Percentiles rank a stretch among this genome's conserved stretches.
Evolutionary conservation across 2,113 vertebrate species (phyloP).

Genomic region (Vanacampus margaritifer): DNA sequence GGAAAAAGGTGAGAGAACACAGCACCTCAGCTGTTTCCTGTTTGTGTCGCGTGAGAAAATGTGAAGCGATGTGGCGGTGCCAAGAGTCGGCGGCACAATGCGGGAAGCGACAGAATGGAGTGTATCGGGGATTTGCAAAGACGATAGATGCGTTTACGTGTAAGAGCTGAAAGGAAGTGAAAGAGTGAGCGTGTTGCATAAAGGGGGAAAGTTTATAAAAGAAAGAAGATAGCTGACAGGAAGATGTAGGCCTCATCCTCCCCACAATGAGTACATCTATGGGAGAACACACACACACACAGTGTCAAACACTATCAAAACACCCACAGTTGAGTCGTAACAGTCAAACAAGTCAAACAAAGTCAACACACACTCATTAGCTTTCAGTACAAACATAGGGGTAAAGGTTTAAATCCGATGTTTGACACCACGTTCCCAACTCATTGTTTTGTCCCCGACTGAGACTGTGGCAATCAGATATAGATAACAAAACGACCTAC

Average conservation of each 20-base stretch:
- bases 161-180: constrained; percentile 2
- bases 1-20: constrained; percentile 33
- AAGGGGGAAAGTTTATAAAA: constrained; percentile 6
- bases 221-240: constrained; percentile 58
- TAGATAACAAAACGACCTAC: constrained; percentile 46
- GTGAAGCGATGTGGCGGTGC: background rate
- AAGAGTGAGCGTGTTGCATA: constrained; percentile 6
- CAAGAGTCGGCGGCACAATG: constrained; percentile 3
- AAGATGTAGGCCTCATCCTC: constrained; percentile 39
- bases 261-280: constrained; percentile 45
- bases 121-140: background rate
- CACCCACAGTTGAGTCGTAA: constrained; percentile 35
- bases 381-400: background rate
- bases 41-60: constrained; percentile 51
- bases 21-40: constrained; percentile 77
- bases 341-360: too few species aligned
- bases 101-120: background rate
- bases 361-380: too few species aligned
- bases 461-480: constrained; percentile 17
- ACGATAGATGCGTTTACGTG: background rate
- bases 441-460: constrained; percentile 13
- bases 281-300: constrained; percentile 19
- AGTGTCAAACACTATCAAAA: constrained; percentile 38
- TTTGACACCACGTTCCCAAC: constrained; percentile 8
- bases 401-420: background rate